Evolutionary conservation across 1,140 invertebrate genomes (phyloP).

Genomic region (Ceratosolen fusciceps): DNA sequence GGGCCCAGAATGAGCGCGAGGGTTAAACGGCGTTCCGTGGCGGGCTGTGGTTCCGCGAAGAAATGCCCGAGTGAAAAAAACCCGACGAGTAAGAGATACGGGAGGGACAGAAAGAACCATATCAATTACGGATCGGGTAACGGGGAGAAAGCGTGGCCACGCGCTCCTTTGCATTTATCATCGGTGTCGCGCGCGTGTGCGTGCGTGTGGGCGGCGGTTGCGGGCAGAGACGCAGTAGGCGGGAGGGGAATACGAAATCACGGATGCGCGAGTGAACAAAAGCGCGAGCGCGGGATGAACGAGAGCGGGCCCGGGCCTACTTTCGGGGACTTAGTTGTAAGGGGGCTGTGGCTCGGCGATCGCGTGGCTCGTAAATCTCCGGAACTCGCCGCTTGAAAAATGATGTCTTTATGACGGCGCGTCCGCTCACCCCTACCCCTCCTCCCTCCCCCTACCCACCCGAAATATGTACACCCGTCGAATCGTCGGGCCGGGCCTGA

Average conservation of each 20-base stretch:
- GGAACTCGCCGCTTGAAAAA: too few species aligned
- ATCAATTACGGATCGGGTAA: conserved; percentile 40
- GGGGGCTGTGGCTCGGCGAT: too few species aligned
- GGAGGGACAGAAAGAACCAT: not conserved
- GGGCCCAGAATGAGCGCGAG: not conserved
- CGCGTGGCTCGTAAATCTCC: too few species aligned
- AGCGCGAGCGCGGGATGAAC: too few species aligned
- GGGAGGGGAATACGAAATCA: too few species aligned
- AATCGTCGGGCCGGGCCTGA: not conserved
- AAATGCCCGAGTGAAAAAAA: conserved; percentile 8
- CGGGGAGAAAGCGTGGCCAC: conserved; percentile 35
- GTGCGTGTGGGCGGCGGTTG: not conserved
- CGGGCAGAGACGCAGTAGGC: not conserved
- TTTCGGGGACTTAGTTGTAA: too few species aligned
- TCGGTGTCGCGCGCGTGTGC: not conserved
- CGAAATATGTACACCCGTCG: not conserved
- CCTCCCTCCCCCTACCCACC: too few species aligned
- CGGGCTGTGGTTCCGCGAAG: not conserved
- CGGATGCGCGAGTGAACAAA: too few species aligned
- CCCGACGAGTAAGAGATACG: not conserved
- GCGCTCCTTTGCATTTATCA: too few species aligned
- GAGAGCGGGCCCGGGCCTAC: too few species aligned
- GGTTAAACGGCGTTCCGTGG: not conserved
- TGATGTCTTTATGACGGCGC: too few species aligned
- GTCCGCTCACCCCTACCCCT: not conserved